phyloP scores from a whole-genome alignment of 2,113 vertebrate species.

The Apodemus speciosus region DNA sequence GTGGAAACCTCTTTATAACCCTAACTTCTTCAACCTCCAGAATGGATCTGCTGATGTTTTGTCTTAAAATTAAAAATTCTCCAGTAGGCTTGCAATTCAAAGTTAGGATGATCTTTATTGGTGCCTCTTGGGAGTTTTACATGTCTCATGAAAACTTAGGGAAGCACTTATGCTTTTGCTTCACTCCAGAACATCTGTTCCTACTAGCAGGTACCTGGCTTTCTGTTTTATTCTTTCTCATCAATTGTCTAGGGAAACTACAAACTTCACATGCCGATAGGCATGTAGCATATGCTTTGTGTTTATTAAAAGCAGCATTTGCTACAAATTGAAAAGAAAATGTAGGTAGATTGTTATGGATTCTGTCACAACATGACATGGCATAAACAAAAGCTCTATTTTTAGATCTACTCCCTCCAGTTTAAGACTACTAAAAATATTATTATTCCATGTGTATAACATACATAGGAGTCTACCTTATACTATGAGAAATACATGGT shows the following conservation, averaged over 20 bases:
- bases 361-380: not conserved
- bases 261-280: constrained; percentile 8
- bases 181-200: constrained; percentile 46
- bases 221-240: constrained; percentile 32
- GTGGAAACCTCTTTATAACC: not conserved
- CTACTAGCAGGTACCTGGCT: constrained; percentile 19
- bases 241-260: constrained; percentile 40
- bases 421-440: not conserved
- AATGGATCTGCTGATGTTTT: not conserved
- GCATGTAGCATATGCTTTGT: not conserved
- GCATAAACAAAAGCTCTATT: not conserved
- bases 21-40: not conserved
- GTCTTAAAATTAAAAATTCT: constrained; percentile 48
- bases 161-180: constrained; percentile 34
- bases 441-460: not conserved
- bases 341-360: not conserved
- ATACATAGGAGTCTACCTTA: not conserved
- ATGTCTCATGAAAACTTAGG: not conserved
- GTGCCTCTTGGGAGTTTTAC: constrained; percentile 21
- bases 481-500: not conserved
- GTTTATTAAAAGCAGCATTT: constrained; percentile 39
- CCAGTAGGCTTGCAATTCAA: constrained; percentile 32
- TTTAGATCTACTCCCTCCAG: constrained; percentile 1
- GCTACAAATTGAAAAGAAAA: constrained; percentile 33
- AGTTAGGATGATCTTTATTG: constrained; percentile 40